Evolutionary conservation across 2,888 invertebrate species (phyloP), one percentile per base, ranked within the genome.

Genomic region (Hypomecis punctinalis): DNA sequence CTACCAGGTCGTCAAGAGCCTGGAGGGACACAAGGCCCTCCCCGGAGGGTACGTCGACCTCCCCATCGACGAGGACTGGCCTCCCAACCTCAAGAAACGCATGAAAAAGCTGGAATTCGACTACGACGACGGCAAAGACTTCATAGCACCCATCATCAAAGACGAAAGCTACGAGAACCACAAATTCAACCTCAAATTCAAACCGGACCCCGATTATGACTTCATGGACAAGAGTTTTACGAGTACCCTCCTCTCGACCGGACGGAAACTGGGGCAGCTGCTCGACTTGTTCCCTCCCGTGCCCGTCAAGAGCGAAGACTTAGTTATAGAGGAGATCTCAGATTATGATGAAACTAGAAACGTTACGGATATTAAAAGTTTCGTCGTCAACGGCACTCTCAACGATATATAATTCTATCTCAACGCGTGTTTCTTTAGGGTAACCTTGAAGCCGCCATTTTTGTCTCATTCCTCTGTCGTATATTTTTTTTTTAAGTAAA

Each of bases 61-160:
- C 5, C 94, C 94, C 5, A 88, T 94, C 59, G 94, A 94, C 72
- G 94, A 94, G 70, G 93, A 93, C 74, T 94, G 94, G 94, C 94
- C 94, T 0, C 94, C 94, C 0, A 94, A 93, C 55, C 78, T 88
- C 45, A 91, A 91, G 72, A 89, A 91, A 61, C 88, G 91, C 39
- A 90, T 92, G 85, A 93, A 92, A 89, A 89, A 86, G 51, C 75
- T 85, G 1, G 83, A 92, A 56, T 92, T 93, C 64, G 90, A 91
- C 70, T 86, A 84, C 74, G 91, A 83, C 6, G 88, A 91, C 63
- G 93, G 91, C 1, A 79, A 79, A 53, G 91, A 91, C 10, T 91
- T 87, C 68, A 74, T 91, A 48, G 82, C 88, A 5, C 90, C 91
- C 5, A 84, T 90, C 67, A 84, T 93, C 71, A 91, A 86, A 58